Percentiles rank a stretch among this genome's conserved stretches.
phyloP scores from a whole-genome alignment of 2,113 vertebrate species.

The Amazona guildingii region DNA sequence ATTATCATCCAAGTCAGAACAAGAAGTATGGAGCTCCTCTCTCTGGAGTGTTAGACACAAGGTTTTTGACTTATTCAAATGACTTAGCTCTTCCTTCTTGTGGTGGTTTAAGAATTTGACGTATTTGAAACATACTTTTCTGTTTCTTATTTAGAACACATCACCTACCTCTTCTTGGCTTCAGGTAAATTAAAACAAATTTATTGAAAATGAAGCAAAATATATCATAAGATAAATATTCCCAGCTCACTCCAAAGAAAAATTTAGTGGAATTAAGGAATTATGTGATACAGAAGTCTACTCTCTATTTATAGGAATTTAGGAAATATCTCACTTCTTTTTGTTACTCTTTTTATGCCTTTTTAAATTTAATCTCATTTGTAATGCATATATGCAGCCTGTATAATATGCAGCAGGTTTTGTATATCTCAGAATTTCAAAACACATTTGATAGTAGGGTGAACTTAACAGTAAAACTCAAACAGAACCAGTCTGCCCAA shows the following conservation, averaged over 20 bases:
- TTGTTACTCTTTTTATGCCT: background rate
- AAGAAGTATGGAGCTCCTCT: background rate
- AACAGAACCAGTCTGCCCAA: background rate
- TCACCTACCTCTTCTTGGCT: background rate
- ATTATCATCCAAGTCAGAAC: background rate
- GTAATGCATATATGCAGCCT: background rate
- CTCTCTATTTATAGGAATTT: background rate
- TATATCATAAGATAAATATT: background rate
- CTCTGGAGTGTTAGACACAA: background rate
- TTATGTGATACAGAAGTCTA: background rate
- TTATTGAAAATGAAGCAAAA: background rate
- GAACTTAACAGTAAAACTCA: background rate
- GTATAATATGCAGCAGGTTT: background rate
- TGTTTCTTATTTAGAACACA: background rate
- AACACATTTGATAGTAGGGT: fast-evolving
- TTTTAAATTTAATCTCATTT: background rate
- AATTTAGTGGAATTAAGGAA: background rate
- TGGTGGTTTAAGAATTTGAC: too few species aligned
- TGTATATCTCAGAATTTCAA: background rate
- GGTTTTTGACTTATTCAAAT: background rate
- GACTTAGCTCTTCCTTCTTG: background rate
- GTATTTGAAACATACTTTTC: background rate
- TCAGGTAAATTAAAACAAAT: background rate
- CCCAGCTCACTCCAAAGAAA: background rate
- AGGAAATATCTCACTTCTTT: background rate